Conservation (phyloP, 1,140 invertebrate species). For the Brachionus plicatilis region DNA sequence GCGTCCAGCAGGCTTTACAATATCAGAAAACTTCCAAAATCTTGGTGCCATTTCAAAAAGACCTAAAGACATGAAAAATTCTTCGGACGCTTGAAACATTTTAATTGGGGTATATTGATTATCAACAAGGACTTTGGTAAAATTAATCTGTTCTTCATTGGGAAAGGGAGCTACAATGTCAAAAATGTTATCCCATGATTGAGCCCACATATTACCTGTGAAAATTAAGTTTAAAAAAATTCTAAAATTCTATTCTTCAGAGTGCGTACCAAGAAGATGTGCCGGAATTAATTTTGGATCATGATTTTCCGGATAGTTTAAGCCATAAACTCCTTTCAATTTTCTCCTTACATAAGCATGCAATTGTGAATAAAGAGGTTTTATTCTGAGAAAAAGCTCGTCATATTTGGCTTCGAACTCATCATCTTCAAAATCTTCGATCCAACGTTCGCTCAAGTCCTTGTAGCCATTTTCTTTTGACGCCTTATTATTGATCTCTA, state of each 20-base stretch:
- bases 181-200: slow-evolving; percentile 76
- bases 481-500: slow-evolving; percentile 46
- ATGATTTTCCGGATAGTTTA: slow-evolving; percentile 44
- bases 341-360: slow-evolving; percentile 51
- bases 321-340: slow-evolving; percentile 46
- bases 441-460: slow-evolving; percentile 47
- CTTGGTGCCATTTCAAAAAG: slow-evolving; percentile 69
- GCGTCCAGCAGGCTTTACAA: slow-evolving; percentile 59
- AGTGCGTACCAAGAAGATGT: slow-evolving; percentile 64
- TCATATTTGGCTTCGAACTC: slow-evolving; percentile 45
- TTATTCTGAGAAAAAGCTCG: slow-evolving; percentile 46
- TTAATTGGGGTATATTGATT: neutral
- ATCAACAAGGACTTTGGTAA: slow-evolving; percentile 66
- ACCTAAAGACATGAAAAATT: slow-evolving; percentile 60
- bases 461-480: slow-evolving; percentile 48
- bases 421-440: slow-evolving; percentile 46
- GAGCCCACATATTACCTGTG: slow-evolving; percentile 68
- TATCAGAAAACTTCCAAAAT: slow-evolving; percentile 60
- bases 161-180: slow-evolving; percentile 72
- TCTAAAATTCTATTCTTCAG: neutral
- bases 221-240: slow-evolving; percentile 46
- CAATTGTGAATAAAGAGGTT: slow-evolving; percentile 50
- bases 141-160: slow-evolving; percentile 66
- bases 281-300: slow-evolving; percentile 72
- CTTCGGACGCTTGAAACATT: neutral